Percentiles rank a stretch among this genome's conserved stretches.
phyloP scores from a whole-genome alignment of 2,113 vertebrate genomes.

The Rhinoptilus africanus region DNA sequence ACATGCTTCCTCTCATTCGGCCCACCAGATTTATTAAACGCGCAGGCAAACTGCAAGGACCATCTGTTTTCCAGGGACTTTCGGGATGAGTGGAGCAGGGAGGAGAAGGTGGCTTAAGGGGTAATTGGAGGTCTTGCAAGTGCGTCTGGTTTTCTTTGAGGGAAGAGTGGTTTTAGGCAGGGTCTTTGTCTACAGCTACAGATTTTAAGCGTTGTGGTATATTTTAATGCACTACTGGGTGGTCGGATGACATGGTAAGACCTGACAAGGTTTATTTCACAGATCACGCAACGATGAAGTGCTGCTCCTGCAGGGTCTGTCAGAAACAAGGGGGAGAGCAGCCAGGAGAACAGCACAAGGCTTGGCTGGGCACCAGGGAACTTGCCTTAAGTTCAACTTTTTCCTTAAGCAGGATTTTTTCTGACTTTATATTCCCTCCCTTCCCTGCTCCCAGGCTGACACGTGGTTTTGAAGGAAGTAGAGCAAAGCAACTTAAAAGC shows the following conservation, averaged over 20 bases:
- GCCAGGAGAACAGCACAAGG: background rate
- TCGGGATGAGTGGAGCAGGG: background rate
- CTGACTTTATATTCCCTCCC: background rate
- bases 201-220: background rate
- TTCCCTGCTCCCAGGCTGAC: background rate
- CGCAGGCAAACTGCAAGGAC: background rate
- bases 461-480: background rate
- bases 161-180: background rate
- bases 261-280: background rate
- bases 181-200: background rate
- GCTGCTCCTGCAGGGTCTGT: background rate
- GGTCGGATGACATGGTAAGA: background rate
- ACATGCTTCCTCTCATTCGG: background rate
- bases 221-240: background rate
- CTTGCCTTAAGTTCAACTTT: background rate
- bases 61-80: slow-evolving; percentile 37
- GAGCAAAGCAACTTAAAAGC: background rate
- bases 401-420: background rate
- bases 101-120: background rate
- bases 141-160: background rate
- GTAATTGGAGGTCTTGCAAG: background rate
- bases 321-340: background rate
- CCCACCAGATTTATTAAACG: background rate
- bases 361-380: background rate
- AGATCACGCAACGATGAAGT: background rate